These are phyloP conservation scores for Toxotes jaculatrix DNA, from an alignment of 2,113 vertebrate genomes.

Conservation along the genomic window DNA sequence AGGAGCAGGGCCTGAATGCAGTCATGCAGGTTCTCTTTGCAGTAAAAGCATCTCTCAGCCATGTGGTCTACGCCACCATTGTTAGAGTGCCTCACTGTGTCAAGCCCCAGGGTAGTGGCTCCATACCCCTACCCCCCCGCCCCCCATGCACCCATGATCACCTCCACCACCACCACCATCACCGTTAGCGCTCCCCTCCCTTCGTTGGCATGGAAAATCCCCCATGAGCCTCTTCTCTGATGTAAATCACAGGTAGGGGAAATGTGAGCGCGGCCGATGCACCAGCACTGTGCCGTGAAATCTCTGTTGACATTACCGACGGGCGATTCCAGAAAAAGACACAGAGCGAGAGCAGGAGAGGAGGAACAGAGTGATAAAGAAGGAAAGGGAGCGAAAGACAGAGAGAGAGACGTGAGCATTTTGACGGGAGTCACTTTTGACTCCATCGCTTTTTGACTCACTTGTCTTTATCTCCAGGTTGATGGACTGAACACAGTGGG, in stretches of 20 bases:
- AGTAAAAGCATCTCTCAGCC: conserved; percentile 69
- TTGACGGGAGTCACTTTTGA: conserved; percentile 58
- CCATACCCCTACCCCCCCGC: background rate
- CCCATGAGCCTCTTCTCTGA: conserved; percentile 77
- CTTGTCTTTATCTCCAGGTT: conserved; percentile 35
- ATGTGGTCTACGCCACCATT: conserved; percentile 63
- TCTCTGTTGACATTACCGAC: conserved; percentile 81
- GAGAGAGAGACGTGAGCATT: conserved; percentile 55
- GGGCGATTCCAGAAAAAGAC: conserved; percentile 76
- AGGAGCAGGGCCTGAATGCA: conserved; percentile 48
- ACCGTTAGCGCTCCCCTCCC: background rate
- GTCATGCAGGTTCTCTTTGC: conserved; percentile 62
- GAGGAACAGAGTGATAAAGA: conserved; percentile 55
- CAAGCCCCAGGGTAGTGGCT: conserved; percentile 61
- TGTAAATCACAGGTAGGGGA: conserved; percentile 83
- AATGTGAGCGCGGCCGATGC: conserved; percentile 74
- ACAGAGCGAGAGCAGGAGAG: conserved; percentile 49
- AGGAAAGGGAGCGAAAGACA: conserved; percentile 33
- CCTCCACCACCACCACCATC: background rate
- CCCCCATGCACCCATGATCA: background rate
- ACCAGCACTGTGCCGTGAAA: conserved; percentile 77
- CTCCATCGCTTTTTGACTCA: conserved; percentile 52
- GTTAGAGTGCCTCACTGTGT: conserved; percentile 68
- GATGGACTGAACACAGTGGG: conserved; percentile 42
- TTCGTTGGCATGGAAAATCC: conserved; percentile 71